Evolutionary conservation across 2,113 vertebrate species (phyloP).

Genomic region (Meriones unguiculatus): DNA sequence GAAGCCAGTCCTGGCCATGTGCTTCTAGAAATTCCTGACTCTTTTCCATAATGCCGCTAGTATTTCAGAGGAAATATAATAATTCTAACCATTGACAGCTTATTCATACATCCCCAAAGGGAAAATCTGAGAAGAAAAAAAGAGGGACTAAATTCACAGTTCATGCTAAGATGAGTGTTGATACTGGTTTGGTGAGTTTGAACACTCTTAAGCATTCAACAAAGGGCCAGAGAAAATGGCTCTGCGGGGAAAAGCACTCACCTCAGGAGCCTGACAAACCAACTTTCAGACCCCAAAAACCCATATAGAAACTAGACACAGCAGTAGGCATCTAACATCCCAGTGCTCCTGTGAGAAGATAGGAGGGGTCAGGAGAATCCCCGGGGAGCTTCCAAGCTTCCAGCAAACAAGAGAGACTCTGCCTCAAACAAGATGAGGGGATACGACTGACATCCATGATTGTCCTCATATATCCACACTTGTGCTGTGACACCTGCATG

Average conservation of each 20-base stretch:
- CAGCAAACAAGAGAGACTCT: neutral
- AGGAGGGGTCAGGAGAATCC: neutral
- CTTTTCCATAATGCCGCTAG: neutral
- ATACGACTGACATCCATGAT: too few relatives aligned
- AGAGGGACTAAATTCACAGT: neutral
- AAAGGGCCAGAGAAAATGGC: neutral
- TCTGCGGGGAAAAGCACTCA: neutral
- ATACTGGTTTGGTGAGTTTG: neutral
- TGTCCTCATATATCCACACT: neutral
- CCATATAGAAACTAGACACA: neutral
- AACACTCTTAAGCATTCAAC: neutral
- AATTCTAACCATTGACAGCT: neutral
- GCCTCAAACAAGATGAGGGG: neutral
- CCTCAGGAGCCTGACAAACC: neutral
- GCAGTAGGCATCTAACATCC: neutral
- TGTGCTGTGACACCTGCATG: neutral
- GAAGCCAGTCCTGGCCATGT: neutral
- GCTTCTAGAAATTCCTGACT: neutral
- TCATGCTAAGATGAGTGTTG: neutral
- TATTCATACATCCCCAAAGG: neutral
- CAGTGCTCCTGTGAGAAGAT: too few relatives aligned
- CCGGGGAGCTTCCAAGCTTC: neutral
- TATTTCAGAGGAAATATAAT: constrained; percentile 26
- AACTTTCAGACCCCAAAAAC: neutral
- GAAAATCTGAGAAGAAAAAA: constrained; percentile 32